These are phyloP conservation scores for Bettongia penicillata DNA, from an alignment of 2,113 vertebrate species.

Conservation along the genomic window DNA sequence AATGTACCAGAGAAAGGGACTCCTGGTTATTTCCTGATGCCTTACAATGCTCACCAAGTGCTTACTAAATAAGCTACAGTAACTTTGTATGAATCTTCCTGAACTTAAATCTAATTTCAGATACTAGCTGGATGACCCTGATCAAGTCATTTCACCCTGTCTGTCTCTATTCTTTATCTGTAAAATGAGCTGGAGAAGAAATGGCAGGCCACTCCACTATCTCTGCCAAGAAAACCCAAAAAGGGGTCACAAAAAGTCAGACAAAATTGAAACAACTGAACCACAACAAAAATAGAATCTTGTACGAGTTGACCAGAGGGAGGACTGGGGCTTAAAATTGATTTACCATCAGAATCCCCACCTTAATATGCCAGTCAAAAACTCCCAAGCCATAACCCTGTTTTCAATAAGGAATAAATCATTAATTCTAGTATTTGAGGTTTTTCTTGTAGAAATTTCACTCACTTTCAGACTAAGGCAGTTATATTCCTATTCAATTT, in stretches of 20 bases:
- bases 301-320: too few species aligned
- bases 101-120: too few species aligned
- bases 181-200: too few species aligned
- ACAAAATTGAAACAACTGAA: too few species aligned
- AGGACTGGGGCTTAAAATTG: too few species aligned
- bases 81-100: background rate
- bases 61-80: background rate
- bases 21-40: background rate
- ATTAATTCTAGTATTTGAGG: background rate
- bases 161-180: too few species aligned
- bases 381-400: background rate
- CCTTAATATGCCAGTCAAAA: background rate
- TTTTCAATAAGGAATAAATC: background rate
- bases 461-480: background rate
- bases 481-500: background rate
- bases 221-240: too few species aligned
- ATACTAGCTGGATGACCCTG: too few species aligned
- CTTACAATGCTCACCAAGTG: background rate
- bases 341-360: background rate
- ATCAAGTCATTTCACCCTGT: too few species aligned
- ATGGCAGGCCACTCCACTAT: too few species aligned
- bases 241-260: too few species aligned
- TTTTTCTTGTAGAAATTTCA: background rate
- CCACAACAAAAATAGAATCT: too few species aligned
- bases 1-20: background rate